Evolutionary conservation across 2,888 invertebrate species (phyloP).

Genomic region (Hoplodrina blanda): DNA sequence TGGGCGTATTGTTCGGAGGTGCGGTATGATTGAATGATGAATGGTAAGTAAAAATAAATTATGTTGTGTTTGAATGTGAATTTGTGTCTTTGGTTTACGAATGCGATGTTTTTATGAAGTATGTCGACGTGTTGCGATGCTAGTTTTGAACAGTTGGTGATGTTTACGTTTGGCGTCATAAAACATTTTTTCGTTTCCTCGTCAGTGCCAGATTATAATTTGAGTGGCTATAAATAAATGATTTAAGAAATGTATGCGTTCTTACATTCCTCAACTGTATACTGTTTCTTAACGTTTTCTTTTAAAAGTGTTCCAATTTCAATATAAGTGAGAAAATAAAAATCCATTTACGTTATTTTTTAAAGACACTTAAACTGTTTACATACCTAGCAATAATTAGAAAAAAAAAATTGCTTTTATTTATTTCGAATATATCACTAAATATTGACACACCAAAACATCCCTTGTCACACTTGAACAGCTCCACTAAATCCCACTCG

Average conservation of each 20-base stretch:
- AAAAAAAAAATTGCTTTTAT: no score
- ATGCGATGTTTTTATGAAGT: conserved; percentile 31
- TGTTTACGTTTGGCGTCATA: conserved; percentile 37
- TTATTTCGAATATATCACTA: not conserved
- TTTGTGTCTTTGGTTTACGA: conserved; percentile 26
- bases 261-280: not conserved
- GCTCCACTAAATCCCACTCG: conserved; percentile 69
- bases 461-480: conserved; percentile 50
- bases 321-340: no score
- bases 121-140: conserved; percentile 17
- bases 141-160: conserved; percentile 32
- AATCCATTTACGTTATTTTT: no score
- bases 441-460: conserved; percentile 35
- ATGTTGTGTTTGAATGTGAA: conserved; percentile 5
- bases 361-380: not conserved
- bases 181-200: conserved; percentile 34
- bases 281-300: not conserved
- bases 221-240: conserved; percentile 9
- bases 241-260: not conserved
- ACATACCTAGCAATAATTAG: not conserved
- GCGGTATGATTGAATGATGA: conserved; percentile 28
- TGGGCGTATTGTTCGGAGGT: conserved; percentile 52
- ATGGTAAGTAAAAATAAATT: conserved; percentile 35
- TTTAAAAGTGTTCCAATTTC: not conserved
- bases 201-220: conserved; percentile 37